Evolutionary conservation across 92 coral and sea anemone species (phyloP), one percentile per base, ranked within the genome.

Genomic region (Meandrina meandrites): DNA sequence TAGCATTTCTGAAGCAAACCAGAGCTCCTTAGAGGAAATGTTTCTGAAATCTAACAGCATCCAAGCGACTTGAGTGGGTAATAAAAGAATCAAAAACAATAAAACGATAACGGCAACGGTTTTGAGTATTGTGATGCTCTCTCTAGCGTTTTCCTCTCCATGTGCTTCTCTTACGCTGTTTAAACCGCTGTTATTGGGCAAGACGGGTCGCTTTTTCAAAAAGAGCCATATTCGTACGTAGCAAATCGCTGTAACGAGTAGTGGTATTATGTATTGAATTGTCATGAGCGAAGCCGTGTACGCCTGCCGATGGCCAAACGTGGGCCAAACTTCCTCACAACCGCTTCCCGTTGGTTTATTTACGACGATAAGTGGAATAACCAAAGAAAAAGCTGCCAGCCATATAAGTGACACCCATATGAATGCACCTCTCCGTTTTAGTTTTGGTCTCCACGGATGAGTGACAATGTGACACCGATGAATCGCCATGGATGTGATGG

Each of bases 51-150:
- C 96, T 19, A 82, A 64, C 79, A 94, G 85, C 96, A 95, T 88
- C 98, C 98, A 93, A 32, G 94, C 95, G 64, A 95, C 81, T 68
- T 94, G 90, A 10, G 93, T 92, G 30, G 96, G 98, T 57, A 95
- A 64, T 66, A 94, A 79, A 37, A 91, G 81, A 47, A 93, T 21
- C 28, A 95, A 87, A 66, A 95, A 95, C 40, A 87, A 22, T 17
- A 93, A 75, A 31, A 92, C 94, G 53, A 95, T 92, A 13, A 88
- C 89, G 5, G 94, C 94, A 37, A 95, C 84, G n/a, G 92, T 95
- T 28, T 88, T 95, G 42, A 95, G 87, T 9, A 95, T 91, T 67
- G 79, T 90, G 57, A 71, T 84, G 66, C 90, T 90, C 73, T 95
- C 98, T 68, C 86, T 82, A 1, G 83, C 66, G 84, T 68, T 92